Evolutionary conservation across 2,797 vertebrate species (phyloP), one percentile per base, ranked within the genome.

Genomic region (Potorous gilbertii): DNA sequence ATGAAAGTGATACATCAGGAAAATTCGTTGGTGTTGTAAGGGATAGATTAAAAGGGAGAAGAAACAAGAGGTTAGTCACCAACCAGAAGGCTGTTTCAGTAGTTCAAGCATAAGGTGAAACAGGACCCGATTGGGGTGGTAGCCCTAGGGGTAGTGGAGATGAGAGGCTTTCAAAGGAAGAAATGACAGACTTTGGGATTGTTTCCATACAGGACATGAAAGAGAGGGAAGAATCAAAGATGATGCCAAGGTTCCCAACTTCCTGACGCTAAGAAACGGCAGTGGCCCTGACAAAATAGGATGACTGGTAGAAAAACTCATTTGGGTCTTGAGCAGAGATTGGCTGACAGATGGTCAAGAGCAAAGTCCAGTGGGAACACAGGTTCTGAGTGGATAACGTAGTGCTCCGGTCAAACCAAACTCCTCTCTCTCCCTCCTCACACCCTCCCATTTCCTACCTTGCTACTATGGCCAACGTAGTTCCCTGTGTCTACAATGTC

Each of bases 81-180:
- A 74, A 21, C 16, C 16, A n/a, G 40, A 87, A 87, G 40, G 24
- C 40, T 81, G n/a, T 81, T 81, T 46, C 40, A 46, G 40, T 27
- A 46, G 8, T 46, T 46, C n/a, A 21, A 16, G 16, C 18, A 40
- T 24, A n/a, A 40, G 66, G n/a, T 74, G 66, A 74, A 40, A 40
- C 8, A 28, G 74, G 21, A 87, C 40, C 40, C 8, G 5, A 87
- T 14, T 87, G 12, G 62, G 9, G 1, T 57, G 46, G 52, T 24
- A 2, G 0, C 9, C 59, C 8, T 16, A 3, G 11, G 18, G 21
- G 0, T 40, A 21, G 54, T 18, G 1, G 8, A 16, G 34, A 13
- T 24, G 34, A 40, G 54, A 12, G 55, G 40, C 54, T 11, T 56
- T 87, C 40, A 24, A 8, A 87, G 9, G 74, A 87, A 87, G 40